phyloP scores from a whole-genome alignment of 2,888 invertebrate species.

The Drosophila gaucha region DNA sequence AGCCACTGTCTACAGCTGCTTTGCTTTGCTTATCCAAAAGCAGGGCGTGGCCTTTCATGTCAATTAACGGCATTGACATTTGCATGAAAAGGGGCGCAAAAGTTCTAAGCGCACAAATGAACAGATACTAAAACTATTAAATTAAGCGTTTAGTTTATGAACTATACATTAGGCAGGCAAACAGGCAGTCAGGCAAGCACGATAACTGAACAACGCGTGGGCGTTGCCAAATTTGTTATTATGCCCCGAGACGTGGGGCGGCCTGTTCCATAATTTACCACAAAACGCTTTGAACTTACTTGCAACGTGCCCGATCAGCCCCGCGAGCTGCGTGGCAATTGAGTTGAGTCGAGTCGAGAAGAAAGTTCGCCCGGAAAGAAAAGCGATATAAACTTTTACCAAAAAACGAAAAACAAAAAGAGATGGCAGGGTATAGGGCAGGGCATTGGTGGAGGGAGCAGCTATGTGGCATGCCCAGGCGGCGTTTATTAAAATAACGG shows the following conservation, averaged over 20 bases:
- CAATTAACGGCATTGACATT: constrained; percentile 61
- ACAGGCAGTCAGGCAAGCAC: not conserved
- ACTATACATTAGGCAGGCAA: not conserved
- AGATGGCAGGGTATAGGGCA: constrained; percentile 3
- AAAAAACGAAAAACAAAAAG: not conserved
- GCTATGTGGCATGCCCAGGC: constrained; percentile 58
- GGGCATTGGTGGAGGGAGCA: not conserved
- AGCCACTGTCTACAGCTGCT: constrained; percentile 48
- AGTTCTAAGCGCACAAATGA: constrained; percentile 36
- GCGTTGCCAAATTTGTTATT: constrained; percentile 61
- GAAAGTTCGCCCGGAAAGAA: constrained; percentile 50
- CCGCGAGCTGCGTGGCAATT: constrained; percentile 46
- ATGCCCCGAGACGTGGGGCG: constrained; percentile 9
- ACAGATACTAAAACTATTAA: constrained; percentile 5
- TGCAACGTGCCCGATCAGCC: constrained; percentile 46
- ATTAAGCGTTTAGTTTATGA: constrained; percentile 31
- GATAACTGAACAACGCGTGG: constrained; percentile 28
- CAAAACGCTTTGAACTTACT: constrained; percentile 60
- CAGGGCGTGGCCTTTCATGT: constrained; percentile 45
- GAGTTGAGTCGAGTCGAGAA: constrained; percentile 25
- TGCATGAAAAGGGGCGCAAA: constrained; percentile 35
- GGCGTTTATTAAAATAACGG: constrained; percentile 81
- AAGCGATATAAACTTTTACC: constrained; percentile 58
- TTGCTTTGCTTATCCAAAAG: not conserved
- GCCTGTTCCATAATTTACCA: constrained; percentile 47